These are phyloP conservation scores for Smutsia gigantea DNA, from an alignment of 2,797 vertebrate species.

Conservation along the genomic window DNA sequence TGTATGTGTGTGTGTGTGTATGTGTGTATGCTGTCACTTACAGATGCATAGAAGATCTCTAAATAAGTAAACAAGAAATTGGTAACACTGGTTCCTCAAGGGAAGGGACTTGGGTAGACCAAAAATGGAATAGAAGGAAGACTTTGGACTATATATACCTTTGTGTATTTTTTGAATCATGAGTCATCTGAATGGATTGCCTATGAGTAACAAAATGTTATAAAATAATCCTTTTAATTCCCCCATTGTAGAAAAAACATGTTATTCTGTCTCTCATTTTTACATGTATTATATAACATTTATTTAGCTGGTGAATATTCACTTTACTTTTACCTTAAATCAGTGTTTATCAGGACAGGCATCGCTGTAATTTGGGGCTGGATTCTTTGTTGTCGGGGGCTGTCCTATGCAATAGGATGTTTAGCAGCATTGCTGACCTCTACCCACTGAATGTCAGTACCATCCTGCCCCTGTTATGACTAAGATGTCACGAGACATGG, in stretches of 20 bases:
- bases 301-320: background rate
- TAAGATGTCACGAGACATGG: background rate
- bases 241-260: background rate
- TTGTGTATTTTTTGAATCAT: background rate
- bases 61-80: background rate
- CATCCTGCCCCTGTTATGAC: background rate
- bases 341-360: background rate
- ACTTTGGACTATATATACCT: background rate
- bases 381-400: background rate
- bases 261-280: background rate
- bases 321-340: background rate
- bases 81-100: background rate
- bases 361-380: no score
- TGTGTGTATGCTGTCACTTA: background rate
- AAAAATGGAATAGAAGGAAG: background rate
- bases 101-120: background rate
- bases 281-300: background rate
- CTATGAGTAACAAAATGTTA: background rate
- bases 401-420: background rate
- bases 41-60: background rate
- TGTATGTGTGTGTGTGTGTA: background rate
- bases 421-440: background rate
- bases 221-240: background rate
- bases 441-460: background rate
- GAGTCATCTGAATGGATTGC: background rate